phyloP scores from a whole-genome alignment of 1,140 invertebrate species.

The Arion vulgaris region DNA sequence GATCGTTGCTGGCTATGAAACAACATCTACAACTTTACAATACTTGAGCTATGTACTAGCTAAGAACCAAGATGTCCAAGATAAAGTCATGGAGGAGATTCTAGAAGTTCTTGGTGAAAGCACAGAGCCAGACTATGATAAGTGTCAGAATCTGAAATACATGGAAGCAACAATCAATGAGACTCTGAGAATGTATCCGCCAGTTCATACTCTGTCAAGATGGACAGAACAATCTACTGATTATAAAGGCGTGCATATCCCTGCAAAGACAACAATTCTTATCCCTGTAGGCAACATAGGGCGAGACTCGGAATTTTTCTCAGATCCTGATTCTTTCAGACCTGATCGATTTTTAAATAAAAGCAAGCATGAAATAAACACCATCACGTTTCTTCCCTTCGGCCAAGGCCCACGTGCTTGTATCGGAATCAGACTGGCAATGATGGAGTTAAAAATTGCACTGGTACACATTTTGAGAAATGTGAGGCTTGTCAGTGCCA shows the following conservation, averaged over 20 bases:
- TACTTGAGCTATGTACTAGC: slow-evolving; percentile 77
- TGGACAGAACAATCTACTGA: not conserved
- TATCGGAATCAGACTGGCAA: slow-evolving; percentile 77
- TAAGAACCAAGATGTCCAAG: slow-evolving; percentile 65
- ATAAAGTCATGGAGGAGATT: slow-evolving; percentile 43
- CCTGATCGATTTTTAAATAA: slow-evolving; percentile 42
- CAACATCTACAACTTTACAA: slow-evolving; percentile 75
- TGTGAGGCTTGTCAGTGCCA: slow-evolving; percentile 1
- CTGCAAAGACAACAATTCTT: slow-evolving; percentile 12
- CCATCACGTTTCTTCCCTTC: slow-evolving; percentile 44
- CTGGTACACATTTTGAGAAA: slow-evolving; percentile 49
- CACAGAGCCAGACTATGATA: slow-evolving; percentile 46
- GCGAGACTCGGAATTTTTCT: slow-evolving; percentile 46
- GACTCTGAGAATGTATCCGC: slow-evolving; percentile 48
- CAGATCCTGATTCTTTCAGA: slow-evolving; percentile 47
- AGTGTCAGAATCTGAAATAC: slow-evolving; percentile 39
- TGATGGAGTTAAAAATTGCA: slow-evolving; percentile 73
- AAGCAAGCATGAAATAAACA: not conserved
- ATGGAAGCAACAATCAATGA: slow-evolving; percentile 47
- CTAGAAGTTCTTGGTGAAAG: slow-evolving; percentile 26
- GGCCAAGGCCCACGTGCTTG: slow-evolving; percentile 78
- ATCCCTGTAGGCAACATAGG: slow-evolving; percentile 43
- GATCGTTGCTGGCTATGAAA: slow-evolving; percentile 80
- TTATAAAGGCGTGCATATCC: not conserved
- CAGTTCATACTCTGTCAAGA: slow-evolving; percentile 21